These are phyloP conservation scores for Lithodes maja DNA, from an alignment of 2,888 invertebrate genomes.

Conservation along the genomic window DNA sequence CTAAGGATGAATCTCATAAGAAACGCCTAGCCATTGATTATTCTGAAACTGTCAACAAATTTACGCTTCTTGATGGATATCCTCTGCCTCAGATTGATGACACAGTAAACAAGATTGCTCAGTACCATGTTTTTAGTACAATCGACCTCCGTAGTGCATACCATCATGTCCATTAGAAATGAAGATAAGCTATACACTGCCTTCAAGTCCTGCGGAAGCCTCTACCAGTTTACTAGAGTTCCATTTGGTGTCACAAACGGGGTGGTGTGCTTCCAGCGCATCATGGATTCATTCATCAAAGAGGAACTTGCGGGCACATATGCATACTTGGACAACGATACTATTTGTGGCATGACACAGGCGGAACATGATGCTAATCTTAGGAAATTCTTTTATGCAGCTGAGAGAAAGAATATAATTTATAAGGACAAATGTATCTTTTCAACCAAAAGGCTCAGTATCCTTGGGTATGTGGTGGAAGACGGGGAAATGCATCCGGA, in stretches of 20 bases:
- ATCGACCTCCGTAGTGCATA: not conserved
- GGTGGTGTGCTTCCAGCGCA: no score
- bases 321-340: no score
- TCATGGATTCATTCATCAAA: no score
- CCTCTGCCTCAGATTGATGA: slow-evolving; percentile 59
- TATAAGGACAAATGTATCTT: not conserved
- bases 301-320: no score
- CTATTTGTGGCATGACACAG: no score
- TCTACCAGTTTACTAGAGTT: no score
- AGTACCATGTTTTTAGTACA: not conserved
- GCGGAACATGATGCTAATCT: no score
- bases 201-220: no score
- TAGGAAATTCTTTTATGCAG: no score
- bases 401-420: not conserved
- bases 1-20: slow-evolving; percentile 7
- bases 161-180: not conserved
- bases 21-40: slow-evolving; percentile 2
- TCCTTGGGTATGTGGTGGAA: not conserved
- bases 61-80: slow-evolving; percentile 21
- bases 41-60: slow-evolving; percentile 5
- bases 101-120: slow-evolving; percentile 6
- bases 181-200: no score
- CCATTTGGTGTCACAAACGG: no score
- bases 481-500: not conserved
- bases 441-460: not conserved